These are phyloP conservation scores for Archilochus colubris DNA, from an alignment of 2,113 vertebrate species.

Conservation along the genomic window DNA sequence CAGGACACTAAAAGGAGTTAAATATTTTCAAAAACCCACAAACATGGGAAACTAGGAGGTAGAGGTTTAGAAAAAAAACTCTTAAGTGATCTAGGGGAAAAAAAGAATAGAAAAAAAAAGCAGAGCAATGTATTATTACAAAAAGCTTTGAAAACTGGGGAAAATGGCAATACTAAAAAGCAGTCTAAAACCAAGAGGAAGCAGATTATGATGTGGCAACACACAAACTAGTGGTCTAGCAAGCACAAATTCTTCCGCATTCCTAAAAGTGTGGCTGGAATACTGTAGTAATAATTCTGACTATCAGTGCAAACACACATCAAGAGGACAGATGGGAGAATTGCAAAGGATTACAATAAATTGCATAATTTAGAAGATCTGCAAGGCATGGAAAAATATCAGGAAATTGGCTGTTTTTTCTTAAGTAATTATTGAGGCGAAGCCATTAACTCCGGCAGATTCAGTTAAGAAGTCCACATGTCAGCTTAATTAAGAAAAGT, in stretches of 20 bases:
- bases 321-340: not conserved
- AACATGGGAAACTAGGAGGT: constrained; percentile 53
- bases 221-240: constrained; percentile 11
- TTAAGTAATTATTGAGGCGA: not conserved
- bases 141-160: not conserved
- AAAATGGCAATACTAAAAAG: not conserved
- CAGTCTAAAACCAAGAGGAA: constrained; percentile 1
- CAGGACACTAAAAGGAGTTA: not conserved
- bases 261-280: not conserved
- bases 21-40: constrained; percentile 42
- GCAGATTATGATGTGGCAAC: not conserved
- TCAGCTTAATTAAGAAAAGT: not conserved
- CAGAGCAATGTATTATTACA: not conserved
- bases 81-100: not conserved
- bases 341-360: not conserved
- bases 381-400: not conserved
- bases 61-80: constrained; percentile 25
- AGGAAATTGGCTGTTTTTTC: not conserved
- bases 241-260: not conserved
- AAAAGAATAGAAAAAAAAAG: not conserved
- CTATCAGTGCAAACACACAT: not conserved
- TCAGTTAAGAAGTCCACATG: constrained; percentile 49
- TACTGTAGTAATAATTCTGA: not conserved
- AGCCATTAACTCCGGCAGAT: not conserved
- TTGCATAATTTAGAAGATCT: not conserved